phyloP scores from a whole-genome alignment of 1,140 invertebrate species.

The Diachasmimorpha longicaudata region DNA sequence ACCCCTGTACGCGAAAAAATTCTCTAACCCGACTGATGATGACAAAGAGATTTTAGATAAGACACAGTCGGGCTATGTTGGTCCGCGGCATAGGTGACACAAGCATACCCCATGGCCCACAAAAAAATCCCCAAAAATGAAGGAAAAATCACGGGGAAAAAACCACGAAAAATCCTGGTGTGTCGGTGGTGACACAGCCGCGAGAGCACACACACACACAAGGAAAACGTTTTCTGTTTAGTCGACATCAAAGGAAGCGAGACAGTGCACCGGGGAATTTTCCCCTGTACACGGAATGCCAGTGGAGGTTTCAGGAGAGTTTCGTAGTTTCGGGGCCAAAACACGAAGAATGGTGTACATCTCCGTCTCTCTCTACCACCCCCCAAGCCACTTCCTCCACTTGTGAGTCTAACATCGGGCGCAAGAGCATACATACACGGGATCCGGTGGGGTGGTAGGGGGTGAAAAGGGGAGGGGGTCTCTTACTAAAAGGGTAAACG shows the following conservation, averaged over 20 bases:
- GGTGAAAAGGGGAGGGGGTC: too few species aligned
- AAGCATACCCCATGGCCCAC: neutral
- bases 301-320: neutral
- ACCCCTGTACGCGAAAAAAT: neutral
- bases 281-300: neutral
- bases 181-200: neutral
- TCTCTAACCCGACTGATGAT: neutral
- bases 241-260: constrained; percentile 13
- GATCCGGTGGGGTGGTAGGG: too few species aligned
- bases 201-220: neutral
- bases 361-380: neutral
- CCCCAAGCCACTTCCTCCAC: neutral
- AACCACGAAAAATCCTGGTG: neutral
- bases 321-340: neutral
- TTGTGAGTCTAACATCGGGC: neutral
- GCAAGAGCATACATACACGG: neutral
- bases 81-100: neutral
- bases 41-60: constrained; percentile 14
- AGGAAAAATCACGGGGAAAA: neutral
- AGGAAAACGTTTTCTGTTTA: neutral
- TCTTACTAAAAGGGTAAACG: constrained; percentile 42
- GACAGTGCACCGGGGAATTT: neutral
- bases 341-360: constrained; percentile 13
- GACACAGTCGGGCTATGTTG: neutral
- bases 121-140: neutral